Conservation (phyloP, 2,888 invertebrate species). For the Congeria kusceri region DNA sequence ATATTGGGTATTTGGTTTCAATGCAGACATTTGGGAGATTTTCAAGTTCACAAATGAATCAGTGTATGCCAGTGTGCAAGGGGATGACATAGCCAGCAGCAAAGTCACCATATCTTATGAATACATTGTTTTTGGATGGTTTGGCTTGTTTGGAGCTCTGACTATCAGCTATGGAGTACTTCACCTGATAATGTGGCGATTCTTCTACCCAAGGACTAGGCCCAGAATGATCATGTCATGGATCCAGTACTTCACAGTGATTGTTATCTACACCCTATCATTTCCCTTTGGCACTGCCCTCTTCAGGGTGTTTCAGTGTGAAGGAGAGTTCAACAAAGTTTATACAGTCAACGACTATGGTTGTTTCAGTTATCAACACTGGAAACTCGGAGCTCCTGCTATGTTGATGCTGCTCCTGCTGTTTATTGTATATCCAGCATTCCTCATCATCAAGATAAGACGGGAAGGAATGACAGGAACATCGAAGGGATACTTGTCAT, state of each 20-base stretch:
- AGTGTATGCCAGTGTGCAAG: conserved; percentile 74
- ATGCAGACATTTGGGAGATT: conserved; percentile 82
- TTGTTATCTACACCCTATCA: conserved; percentile 74
- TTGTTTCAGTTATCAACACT: conserved; percentile 75
- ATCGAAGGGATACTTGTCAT: conserved; percentile 78
- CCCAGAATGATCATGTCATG: conserved; percentile 72
- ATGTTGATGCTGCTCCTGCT: conserved; percentile 66
- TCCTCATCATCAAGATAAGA: conserved; percentile 74
- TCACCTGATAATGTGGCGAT: conserved; percentile 67
- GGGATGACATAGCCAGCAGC: conserved; percentile 72
- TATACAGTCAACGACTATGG: conserved; percentile 75
- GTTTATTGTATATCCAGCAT: conserved; percentile 76
- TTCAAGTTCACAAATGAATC: conserved; percentile 71
- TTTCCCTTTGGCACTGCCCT: conserved; percentile 77
- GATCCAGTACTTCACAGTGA: conserved; percentile 72
- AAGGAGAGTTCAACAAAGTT: conserved; percentile 60
- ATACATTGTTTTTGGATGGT: conserved; percentile 75
- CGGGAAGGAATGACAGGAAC: conserved; percentile 73
- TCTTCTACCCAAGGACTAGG: conserved; percentile 71
- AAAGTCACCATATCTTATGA: conserved; percentile 71
- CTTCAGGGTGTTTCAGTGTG: conserved; percentile 78
- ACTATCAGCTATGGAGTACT: conserved; percentile 61
- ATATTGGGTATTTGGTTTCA: conserved; percentile 77
- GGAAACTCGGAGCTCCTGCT: conserved; percentile 75
- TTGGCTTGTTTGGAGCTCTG: conserved; percentile 54